phyloP scores from a whole-genome alignment of 2,888 invertebrate genomes.

The Phlogophora meticulosa region DNA sequence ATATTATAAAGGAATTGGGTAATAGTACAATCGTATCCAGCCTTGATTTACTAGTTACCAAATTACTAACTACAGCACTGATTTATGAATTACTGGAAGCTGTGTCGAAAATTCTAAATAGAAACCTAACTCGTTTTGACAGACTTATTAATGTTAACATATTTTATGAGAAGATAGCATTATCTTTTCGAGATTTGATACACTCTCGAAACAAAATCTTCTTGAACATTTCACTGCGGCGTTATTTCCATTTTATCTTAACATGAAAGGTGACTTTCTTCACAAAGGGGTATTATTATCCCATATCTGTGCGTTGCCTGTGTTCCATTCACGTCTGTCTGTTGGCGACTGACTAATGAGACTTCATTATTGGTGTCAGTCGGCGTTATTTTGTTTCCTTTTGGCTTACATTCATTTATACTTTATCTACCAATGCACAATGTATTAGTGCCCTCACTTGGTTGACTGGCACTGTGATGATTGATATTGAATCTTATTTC shows the following conservation, averaged over 20 bases:
- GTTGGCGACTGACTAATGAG: slow-evolving; percentile 64
- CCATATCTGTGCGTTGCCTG: slow-evolving; percentile 36
- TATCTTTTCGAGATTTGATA: slow-evolving; percentile 44
- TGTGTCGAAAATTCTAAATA: not conserved
- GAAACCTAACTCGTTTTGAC: slow-evolving; percentile 16
- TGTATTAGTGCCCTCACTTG: slow-evolving; percentile 9
- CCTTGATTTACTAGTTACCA: slow-evolving; percentile 10
- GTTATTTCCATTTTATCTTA: slow-evolving; percentile 35
- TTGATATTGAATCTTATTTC: slow-evolving; percentile 12
- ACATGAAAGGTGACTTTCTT: slow-evolving; percentile 46
- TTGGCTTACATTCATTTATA: slow-evolving; percentile 66
- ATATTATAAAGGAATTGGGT: slow-evolving; percentile 10
- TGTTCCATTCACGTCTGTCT: slow-evolving; percentile 60
- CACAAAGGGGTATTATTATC: slow-evolving; percentile 55
- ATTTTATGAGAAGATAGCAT: slow-evolving; percentile 27
- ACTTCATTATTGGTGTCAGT: slow-evolving; percentile 63
- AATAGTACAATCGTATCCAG: slow-evolving; percentile 1
- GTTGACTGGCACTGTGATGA: slow-evolving; percentile 10
- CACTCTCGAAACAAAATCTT: slow-evolving; percentile 26
- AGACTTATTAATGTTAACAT: slow-evolving; percentile 15
- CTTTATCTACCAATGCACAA: slow-evolving; percentile 62
- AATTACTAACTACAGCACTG: not conserved
- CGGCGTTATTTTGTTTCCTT: slow-evolving; percentile 60
- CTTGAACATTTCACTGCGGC: slow-evolving; percentile 10
- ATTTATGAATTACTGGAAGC: not conserved